Conservation (phyloP, 1,140 invertebrate species). For the Calephelis virginiensis region DNA sequence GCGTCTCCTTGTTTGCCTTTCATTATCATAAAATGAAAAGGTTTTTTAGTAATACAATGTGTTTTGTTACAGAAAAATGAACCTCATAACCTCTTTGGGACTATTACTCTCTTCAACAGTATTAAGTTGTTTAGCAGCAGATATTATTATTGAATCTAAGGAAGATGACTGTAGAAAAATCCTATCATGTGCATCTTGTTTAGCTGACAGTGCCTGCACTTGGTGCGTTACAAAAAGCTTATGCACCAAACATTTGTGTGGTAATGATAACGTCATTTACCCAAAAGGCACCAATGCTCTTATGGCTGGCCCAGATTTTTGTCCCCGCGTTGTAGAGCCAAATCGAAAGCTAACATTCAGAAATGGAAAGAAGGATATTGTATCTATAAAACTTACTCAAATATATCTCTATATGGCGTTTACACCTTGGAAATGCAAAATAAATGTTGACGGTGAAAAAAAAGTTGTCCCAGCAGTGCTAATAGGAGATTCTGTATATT, state of each 20-base stretch:
- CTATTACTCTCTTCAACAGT: neutral
- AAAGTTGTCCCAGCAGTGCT: slow-evolving; percentile 41
- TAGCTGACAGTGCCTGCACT: slow-evolving; percentile 20
- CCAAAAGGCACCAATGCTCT: neutral
- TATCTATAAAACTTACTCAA: slow-evolving; percentile 55
- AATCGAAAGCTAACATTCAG: slow-evolving; percentile 36
- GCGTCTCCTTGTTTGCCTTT: too few relatives aligned
- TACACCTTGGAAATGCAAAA: slow-evolving; percentile 60
- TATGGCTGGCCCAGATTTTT: slow-evolving; percentile 20
- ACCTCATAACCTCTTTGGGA: neutral
- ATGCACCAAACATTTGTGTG: slow-evolving; percentile 3
- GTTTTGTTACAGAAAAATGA: slow-evolving; percentile 17
- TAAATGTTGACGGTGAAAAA: slow-evolving; percentile 42
- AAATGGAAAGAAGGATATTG: slow-evolving; percentile 43
- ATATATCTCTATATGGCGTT: slow-evolving; percentile 65
- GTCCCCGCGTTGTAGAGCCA: slow-evolving; percentile 46
- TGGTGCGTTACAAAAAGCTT: slow-evolving; percentile 6
- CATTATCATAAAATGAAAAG: too few relatives aligned
- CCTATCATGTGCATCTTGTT: slow-evolving; percentile 19
- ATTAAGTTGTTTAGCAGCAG: slow-evolving; percentile 20
- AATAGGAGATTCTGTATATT: slow-evolving; percentile 50
- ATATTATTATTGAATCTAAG: slow-evolving; percentile 23
- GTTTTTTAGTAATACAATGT: neutral
- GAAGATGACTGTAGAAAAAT: slow-evolving; percentile 20
- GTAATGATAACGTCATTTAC: neutral